Percentiles rank a stretch among this genome's conserved stretches.
These are phyloP conservation scores for Nematolebias whitei DNA, from an alignment of 2,113 vertebrate species.

Conservation along the genomic window DNA sequence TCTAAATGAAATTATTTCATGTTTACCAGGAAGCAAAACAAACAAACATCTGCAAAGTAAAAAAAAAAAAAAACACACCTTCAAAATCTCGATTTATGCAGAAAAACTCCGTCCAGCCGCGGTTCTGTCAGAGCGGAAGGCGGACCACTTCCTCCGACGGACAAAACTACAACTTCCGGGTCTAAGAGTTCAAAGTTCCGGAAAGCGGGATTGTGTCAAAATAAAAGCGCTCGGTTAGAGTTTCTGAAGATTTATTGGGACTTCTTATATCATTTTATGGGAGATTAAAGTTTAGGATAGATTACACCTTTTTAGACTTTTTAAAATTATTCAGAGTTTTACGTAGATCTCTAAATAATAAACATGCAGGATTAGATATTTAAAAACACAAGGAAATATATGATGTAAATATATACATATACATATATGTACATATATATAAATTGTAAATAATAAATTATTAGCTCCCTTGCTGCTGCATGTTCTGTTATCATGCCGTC, in stretches of 20 bases:
- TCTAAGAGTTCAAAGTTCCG: not conserved
- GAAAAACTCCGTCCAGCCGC: not conserved
- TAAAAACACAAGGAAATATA: too few species aligned
- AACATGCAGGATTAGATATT: too few species aligned
- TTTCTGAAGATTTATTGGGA: too few species aligned
- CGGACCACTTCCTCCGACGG: not conserved
- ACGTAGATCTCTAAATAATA: too few species aligned
- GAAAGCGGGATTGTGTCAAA: not conserved
- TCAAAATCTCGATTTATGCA: not conserved
- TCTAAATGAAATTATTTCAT: not conserved
- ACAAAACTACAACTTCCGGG: constrained; percentile 27
- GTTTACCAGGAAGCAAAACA: not conserved
- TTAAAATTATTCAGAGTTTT: not conserved
- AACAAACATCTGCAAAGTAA: fast-evolving
- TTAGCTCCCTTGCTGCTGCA: too few species aligned
- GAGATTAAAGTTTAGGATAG: too few species aligned
- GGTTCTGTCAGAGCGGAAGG: not conserved
- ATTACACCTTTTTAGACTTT: not conserved
- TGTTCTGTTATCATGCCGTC: too few species aligned
- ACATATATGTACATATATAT: too few species aligned
- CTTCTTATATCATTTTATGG: too few species aligned
- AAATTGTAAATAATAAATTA: too few species aligned
- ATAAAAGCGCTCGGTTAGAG: not conserved
- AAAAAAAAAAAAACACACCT: not conserved
- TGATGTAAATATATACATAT: too few species aligned